A percentile compares a stretch with the other conserved stretches of the same genome.
Conservation (phyloP, 2,113 vertebrate genomes). For the Amazona guildingii region DNA sequence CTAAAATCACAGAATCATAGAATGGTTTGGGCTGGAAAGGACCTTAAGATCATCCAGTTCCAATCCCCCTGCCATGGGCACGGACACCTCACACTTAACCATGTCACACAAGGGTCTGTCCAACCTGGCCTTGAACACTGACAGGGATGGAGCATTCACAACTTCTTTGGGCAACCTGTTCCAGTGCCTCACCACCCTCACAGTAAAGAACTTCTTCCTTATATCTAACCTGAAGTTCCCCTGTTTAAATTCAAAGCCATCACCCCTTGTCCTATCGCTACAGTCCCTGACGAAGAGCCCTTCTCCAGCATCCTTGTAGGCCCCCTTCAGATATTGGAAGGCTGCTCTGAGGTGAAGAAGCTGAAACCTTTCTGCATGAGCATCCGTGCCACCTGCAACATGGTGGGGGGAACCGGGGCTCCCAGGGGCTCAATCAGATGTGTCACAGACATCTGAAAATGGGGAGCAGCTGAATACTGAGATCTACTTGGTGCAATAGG, state of each 20-base stretch:
- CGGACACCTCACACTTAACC: background rate
- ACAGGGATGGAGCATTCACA: background rate
- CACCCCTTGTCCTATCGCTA: background rate
- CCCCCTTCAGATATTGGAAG: background rate
- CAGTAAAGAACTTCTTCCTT: background rate
- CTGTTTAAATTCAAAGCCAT: background rate
- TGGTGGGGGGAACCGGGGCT: fast-evolving
- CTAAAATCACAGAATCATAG: background rate
- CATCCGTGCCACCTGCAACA: background rate
- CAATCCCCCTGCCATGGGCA: background rate
- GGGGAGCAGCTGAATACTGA: background rate
- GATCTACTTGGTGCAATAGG: background rate
- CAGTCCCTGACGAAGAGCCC: background rate
- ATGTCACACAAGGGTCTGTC: background rate
- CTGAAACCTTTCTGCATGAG: background rate
- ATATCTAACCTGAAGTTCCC: background rate
- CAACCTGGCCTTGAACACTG: background rate
- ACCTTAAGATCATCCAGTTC: background rate
- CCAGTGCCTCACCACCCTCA: background rate
- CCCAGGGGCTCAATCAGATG: background rate
- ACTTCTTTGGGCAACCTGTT: background rate
- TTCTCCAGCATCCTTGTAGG: background rate
- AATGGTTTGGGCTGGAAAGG: background rate
- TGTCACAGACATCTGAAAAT: background rate
- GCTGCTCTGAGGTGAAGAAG: background rate